phyloP scores from a whole-genome alignment of 2,888 invertebrate genomes.

The Gortyna flavago region DNA sequence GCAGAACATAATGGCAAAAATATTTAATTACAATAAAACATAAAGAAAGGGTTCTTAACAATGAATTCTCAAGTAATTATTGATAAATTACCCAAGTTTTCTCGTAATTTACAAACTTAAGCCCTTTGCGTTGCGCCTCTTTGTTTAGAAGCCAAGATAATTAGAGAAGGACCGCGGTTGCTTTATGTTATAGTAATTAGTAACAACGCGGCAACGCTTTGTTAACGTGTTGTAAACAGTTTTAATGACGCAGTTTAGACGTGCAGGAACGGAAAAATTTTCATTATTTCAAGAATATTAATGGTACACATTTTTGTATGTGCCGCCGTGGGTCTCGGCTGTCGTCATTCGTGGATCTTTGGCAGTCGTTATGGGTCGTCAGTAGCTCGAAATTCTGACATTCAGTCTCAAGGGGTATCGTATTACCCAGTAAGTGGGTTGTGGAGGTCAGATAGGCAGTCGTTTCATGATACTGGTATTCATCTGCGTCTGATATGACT shows the following conservation, averaged over 20 bases:
- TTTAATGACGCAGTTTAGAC: conserved; percentile 1
- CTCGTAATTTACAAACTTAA: conserved; percentile 66
- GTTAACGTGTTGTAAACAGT: conserved; percentile 30
- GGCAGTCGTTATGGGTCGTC: not conserved
- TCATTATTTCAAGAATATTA: too few species aligned
- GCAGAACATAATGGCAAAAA: conserved; percentile 55
- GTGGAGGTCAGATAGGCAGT: not conserved
- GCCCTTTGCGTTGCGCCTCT: conserved; percentile 46
- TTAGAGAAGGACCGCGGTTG: conserved; percentile 52
- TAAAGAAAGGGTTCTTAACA: conserved; percentile 58
- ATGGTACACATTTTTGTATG: not conserved
- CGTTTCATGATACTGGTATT: not conserved
- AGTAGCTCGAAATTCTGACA: not conserved
- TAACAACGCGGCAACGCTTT: conserved; percentile 36
- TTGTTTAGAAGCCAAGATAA: conserved; percentile 55
- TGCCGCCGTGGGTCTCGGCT: not conserved
- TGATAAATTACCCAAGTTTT: conserved; percentile 68
- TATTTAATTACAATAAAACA: conserved; percentile 65
- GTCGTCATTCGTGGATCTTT: not conserved
- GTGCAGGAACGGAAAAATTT: too few species aligned
- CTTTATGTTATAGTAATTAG: conserved; percentile 60
- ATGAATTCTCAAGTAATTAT: conserved; percentile 65
- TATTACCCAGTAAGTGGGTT: not conserved
- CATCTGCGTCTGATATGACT: not conserved
- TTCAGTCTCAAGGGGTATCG: not conserved